Conservation (phyloP, 2,113 vertebrate species). For the Epinephelus cyanopodus region DNA sequence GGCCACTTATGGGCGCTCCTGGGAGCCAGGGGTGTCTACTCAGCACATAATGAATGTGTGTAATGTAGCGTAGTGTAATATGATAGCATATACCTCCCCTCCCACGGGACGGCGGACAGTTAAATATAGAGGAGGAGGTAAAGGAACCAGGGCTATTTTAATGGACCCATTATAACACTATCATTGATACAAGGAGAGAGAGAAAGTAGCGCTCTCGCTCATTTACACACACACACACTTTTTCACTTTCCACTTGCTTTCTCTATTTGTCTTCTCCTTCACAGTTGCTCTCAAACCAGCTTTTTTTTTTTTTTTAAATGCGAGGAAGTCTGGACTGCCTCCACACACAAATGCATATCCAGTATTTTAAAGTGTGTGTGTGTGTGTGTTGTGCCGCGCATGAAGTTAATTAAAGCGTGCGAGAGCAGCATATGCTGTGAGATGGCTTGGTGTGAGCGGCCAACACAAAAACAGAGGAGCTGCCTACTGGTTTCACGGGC, state of each 20-base stretch:
- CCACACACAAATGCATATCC: constrained; percentile 28
- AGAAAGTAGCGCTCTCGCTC: constrained; percentile 20
- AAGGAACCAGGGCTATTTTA: constrained; percentile 79
- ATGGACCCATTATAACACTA: constrained; percentile 82
- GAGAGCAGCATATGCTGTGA: constrained; percentile 60
- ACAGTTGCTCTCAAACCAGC: constrained; percentile 30
- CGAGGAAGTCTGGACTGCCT: constrained; percentile 21
- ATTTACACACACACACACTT: constrained; percentile 50
- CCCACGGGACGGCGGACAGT: constrained; percentile 78
- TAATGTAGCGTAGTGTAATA: constrained; percentile 84
- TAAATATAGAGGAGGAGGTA: constrained; percentile 83
- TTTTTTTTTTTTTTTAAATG: constrained; percentile 25
- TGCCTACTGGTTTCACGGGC: constrained; percentile 52
- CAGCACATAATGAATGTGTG: constrained; percentile 86
- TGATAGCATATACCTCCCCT: constrained; percentile 80
- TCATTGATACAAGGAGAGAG: constrained; percentile 79
- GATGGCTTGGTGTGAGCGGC: constrained; percentile 59
- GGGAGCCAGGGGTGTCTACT: constrained; percentile 81
- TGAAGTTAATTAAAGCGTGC: constrained; percentile 67
- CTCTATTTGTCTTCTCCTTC: constrained; percentile 52
- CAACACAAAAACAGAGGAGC: constrained; percentile 60
- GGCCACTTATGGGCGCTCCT: constrained; percentile 81
- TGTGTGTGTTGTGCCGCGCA: constrained; percentile 41
- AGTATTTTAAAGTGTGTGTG: constrained; percentile 32
- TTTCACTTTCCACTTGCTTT: constrained; percentile 38